Evolutionary conservation across 1,140 invertebrate genomes (phyloP), one percentile per base, ranked within the genome.

Genomic region (Lucilia sericata): DNA sequence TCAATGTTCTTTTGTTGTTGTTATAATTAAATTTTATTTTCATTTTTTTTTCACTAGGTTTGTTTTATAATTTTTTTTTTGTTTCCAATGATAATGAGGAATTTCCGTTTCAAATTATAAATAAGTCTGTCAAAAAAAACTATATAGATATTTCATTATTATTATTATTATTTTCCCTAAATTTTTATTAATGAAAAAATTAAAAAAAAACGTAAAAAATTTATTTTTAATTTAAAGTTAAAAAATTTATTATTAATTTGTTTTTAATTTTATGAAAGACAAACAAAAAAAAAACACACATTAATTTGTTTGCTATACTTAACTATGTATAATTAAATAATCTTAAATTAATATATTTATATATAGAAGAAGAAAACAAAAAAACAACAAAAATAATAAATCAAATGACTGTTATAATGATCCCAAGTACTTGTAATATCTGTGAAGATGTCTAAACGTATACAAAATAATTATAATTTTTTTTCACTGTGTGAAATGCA

Each of bases 81-180:
- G 25, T 70, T 60, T 60, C 55, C 17, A n/a, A 70, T 21, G 65
- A 70, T 70, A 70, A 70, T 70, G 65, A 70, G 65, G 21, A 70
- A 12, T 70, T 70, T 70, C 65, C 65, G 65, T 70, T 70, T 70
- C 65, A 70, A 70, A 70, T 70, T 70, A 70, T 25, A 70, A 70
- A 70, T 19, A 70, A 70, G 65, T 70, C 51, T 70, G 65, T 70
- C 65, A 70, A 70, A 70, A 70, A 70, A 70, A 70, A 70, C 65
- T 70, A 70, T 7, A 60, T 70, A 70, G n/a, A 70, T 70, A 60
- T 60, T 60, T 70, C n/a, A 70, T 70, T 70, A 70, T 70, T 70
- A 21, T 60, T 70, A 21, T 60, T 60, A 30, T 30, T 8, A 19
- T 70, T 7, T 70, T 17, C 14, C 21, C n/a, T 9, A 21, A 70